phyloP scores from a whole-genome alignment of 1,140 invertebrate genomes.

The Mactra quadrangularis region DNA sequence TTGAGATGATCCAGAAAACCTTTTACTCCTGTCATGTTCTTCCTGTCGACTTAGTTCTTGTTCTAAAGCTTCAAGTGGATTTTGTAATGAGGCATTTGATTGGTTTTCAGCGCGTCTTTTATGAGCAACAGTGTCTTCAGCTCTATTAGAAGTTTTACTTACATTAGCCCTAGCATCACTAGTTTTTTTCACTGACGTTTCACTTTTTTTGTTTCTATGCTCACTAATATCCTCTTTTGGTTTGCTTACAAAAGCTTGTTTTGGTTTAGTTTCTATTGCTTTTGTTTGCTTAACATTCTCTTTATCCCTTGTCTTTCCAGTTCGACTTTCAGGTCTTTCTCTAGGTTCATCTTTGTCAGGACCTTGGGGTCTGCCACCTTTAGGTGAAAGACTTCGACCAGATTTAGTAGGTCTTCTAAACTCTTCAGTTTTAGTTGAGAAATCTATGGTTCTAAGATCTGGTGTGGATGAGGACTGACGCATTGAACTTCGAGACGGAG shows the following conservation, averaged over 20 bases:
- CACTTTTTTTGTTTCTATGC: slow-evolving; percentile 7
- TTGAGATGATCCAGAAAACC: slow-evolving; percentile 23
- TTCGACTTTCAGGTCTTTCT: slow-evolving; percentile 6
- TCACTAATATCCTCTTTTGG: slow-evolving; percentile 13
- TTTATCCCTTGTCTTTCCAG: slow-evolving; percentile 4
- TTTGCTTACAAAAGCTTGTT: slow-evolving; percentile 8
- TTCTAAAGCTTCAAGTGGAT: slow-evolving; percentile 52
- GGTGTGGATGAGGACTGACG: slow-evolving; percentile 58
- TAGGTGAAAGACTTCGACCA: slow-evolving; percentile 41
- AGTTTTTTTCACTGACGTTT: slow-evolving; percentile 12
- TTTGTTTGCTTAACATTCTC: slow-evolving; percentile 20
- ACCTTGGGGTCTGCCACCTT: slow-evolving; percentile 55
- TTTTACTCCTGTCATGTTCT: slow-evolving; percentile 35
- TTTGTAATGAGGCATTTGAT: slow-evolving; percentile 20
- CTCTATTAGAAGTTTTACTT: neutral
- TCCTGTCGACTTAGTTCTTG: slow-evolving; percentile 44
- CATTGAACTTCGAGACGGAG: slow-evolving; percentile 41
- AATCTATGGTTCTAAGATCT: slow-evolving; percentile 57
- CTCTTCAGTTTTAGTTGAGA: slow-evolving; percentile 26
- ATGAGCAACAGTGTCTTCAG: neutral
- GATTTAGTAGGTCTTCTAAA: slow-evolving; percentile 29
- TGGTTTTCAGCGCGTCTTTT: neutral
- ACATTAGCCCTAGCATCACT: neutral
- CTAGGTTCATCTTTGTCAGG: neutral
- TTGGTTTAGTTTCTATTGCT: slow-evolving; percentile 1